Conservation (phyloP, 2,797 vertebrate species). For the Schizopygopsis malacanthus region DNA sequence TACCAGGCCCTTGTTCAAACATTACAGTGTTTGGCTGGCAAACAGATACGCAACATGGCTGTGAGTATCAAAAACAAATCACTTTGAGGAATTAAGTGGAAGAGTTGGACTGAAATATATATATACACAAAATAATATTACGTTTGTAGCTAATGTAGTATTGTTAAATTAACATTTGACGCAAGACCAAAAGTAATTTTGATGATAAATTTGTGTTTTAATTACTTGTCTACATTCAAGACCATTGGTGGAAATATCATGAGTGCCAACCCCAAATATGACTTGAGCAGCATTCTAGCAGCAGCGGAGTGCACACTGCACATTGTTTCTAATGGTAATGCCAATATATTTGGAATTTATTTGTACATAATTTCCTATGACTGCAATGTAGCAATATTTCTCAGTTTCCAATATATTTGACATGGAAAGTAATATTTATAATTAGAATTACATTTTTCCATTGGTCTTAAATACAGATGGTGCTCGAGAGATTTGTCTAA, state of each 20-base stretch:
- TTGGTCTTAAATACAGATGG: constrained; percentile 53
- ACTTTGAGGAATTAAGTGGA: background rate
- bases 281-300: constrained; percentile 81
- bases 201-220: background rate
- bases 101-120: background rate
- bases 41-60: constrained; percentile 82
- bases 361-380: background rate
- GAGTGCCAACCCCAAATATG: constrained; percentile 77
- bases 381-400: background rate
- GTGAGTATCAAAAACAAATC: constrained; percentile 65
- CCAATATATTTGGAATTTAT: background rate
- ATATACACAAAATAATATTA: background rate
- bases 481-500: constrained; percentile 67
- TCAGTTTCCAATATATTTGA: background rate
- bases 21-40: constrained; percentile 73
- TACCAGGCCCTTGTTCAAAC: constrained; percentile 75
- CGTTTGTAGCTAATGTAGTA: background rate
- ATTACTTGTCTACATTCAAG: constrained; percentile 61
- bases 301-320: constrained; percentile 73
- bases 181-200: background rate
- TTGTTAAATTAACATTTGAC: no score
- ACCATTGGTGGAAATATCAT: constrained; percentile 83
- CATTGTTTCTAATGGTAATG: constrained; percentile 73
- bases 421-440: background rate
- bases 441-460: background rate